Evolutionary conservation across 1,140 invertebrate genomes (phyloP), one percentile per base, ranked within the genome.

Genomic region (Diorhabda sublineata): DNA sequence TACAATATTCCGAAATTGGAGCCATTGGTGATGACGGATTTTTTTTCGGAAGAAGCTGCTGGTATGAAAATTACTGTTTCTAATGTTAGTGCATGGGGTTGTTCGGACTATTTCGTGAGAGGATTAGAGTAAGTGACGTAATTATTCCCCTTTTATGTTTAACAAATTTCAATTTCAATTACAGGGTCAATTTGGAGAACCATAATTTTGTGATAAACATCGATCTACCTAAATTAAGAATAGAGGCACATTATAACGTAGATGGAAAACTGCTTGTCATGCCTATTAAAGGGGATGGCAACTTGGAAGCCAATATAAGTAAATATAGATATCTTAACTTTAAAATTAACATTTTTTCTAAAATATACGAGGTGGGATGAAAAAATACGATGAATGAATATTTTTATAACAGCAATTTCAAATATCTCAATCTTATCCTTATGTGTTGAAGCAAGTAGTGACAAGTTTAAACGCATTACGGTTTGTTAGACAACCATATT

Each of bases 251-350:
- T 5, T 91, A 91, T 71, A 82, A 83, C 2, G 78, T 90, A 2
- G 85, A 88, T 74, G 88, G 88, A 3, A 84, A 84, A 57, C 76
- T 90, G 11, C 74, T 90, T 8, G 74, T 88, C 3, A 73, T 91
- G 43, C 87, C 85, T 3, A 80, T 91, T n/a, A 81, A 82, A 47
- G 88, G 89, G 26, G 84, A 81, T 7, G 89, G 89, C 0, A 82
- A 84, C 0, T 80, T 90, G 69, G 80, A 77, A n/a, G 87, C 85
- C 2, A 89, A 90, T 75, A 84, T 89, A 9, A 88, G 85, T 86
- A 79, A 83, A 83, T 84, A 64, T 52, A 26, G 9, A 9, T 52
- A 52, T 52, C 2, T 26, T 26, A 26, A 26, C 26, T 26, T 26
- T 1, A 26, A 26, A 26, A 26, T 26, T 26, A 26, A 26, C 26